Evolutionary conservation across 2,888 invertebrate species (phyloP).

Genomic region (Chironomus tentans): DNA sequence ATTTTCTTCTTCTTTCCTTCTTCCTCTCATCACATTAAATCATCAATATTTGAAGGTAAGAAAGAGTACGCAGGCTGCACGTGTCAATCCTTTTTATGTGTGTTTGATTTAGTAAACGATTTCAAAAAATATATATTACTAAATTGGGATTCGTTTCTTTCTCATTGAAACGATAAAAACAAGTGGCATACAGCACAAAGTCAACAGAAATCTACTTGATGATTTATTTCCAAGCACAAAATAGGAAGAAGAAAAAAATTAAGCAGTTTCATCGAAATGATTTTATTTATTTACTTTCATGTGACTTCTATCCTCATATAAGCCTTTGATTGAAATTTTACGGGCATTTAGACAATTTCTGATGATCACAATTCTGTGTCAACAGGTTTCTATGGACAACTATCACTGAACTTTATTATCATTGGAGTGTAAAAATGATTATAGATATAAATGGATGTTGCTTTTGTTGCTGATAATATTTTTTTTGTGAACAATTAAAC

Average conservation of each 20-base stretch:
- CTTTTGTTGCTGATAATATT: too few species aligned
- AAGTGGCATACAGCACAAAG: not conserved
- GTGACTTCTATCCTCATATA: not conserved
- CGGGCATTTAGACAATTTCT: conserved; percentile 3
- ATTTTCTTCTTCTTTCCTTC: not conserved
- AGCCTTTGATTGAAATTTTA: conserved; percentile 14
- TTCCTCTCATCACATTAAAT: not conserved
- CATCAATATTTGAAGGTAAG: not conserved
- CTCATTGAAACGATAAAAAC: not conserved
- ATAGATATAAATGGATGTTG: too few species aligned
- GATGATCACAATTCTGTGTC: not conserved
- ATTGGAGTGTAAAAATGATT: too few species aligned
- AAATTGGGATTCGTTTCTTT: conserved; percentile 3
- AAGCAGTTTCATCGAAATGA: not conserved
- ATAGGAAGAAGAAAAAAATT: not conserved
- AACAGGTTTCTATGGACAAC: not conserved
- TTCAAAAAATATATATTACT: not conserved
- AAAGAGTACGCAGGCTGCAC: not conserved
- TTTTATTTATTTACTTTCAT: not conserved
- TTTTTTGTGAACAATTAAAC: too few species aligned
- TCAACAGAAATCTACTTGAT: conserved; percentile 1
- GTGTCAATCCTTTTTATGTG: conserved; percentile 10
- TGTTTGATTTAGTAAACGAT: not conserved
- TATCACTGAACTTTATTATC: too few species aligned
- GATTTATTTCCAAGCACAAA: not conserved